phyloP scores from a whole-genome alignment of 2,888 invertebrate genomes.

The Gari tellinella region DNA sequence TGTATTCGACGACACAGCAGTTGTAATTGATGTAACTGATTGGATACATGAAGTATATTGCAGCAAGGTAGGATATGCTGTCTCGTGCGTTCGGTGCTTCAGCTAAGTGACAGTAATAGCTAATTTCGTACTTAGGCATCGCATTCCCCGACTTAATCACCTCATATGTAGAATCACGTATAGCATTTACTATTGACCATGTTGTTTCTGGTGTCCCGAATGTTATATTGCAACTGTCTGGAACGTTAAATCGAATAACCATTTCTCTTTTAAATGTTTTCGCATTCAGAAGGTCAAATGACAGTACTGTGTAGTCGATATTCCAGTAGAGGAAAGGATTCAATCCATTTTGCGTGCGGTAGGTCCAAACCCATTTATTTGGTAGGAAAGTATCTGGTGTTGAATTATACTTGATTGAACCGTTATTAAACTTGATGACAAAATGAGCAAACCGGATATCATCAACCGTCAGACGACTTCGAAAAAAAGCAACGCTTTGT shows the following conservation, averaged over 20 bases:
- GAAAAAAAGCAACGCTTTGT: slow-evolving; percentile 21
- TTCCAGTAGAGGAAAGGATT: slow-evolving; percentile 44
- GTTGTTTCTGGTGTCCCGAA: slow-evolving; percentile 36
- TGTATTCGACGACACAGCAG: slow-evolving; percentile 29
- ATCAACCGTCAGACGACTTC: slow-evolving; percentile 13
- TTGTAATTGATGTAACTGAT: slow-evolving; percentile 25
- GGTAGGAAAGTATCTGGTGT: slow-evolving; percentile 31
- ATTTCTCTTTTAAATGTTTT: slow-evolving; percentile 20
- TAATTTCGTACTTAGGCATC: slow-evolving; percentile 23
- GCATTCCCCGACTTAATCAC: not conserved
- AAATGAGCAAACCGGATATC: slow-evolving; percentile 34
- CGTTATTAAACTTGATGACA: not conserved
- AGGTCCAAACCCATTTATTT: slow-evolving; percentile 46
- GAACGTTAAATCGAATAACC: slow-evolving; percentile 5
- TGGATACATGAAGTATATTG: slow-evolving; percentile 35
- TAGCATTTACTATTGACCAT: slow-evolving; percentile 12
- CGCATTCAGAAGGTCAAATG: slow-evolving; percentile 43
- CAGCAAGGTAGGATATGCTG: slow-evolving; percentile 17
- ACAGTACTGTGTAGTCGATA: slow-evolving; percentile 35
- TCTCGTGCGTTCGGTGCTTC: slow-evolving; percentile 19
- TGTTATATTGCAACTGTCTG: slow-evolving; percentile 7
- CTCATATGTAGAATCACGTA: not conserved
- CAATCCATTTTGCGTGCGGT: slow-evolving; percentile 12
- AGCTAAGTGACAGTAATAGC: slow-evolving; percentile 37
- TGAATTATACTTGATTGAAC: not conserved